phyloP scores from a whole-genome alignment of 2,888 invertebrate genomes.

The Lasiommata megera region DNA sequence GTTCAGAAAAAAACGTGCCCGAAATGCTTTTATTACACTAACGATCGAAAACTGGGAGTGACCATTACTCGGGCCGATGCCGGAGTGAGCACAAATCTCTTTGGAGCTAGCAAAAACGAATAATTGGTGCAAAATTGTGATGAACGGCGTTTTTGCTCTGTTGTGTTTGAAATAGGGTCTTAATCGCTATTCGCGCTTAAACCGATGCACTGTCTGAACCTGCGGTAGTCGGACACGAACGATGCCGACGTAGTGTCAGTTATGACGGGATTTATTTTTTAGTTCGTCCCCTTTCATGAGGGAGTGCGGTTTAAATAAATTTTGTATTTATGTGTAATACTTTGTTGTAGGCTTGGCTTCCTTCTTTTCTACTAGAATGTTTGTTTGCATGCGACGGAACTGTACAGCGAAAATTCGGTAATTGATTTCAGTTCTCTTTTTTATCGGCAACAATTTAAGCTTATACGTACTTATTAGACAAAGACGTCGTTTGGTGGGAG shows the following conservation, averaged over 20 bases:
- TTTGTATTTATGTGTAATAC: constrained; percentile 18
- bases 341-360: background rate
- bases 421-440: no score
- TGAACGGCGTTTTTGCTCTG: background rate
- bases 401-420: no score
- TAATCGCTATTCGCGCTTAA: constrained; percentile 1
- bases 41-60: constrained; percentile 58
- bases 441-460: no score
- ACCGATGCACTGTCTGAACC: constrained; percentile 1
- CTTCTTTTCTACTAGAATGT: no score
- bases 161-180: constrained; percentile 4
- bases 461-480: no score
- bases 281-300: constrained; percentile 49
- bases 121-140: constrained; percentile 38
- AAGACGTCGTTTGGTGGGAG: no score
- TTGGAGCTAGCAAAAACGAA: constrained; percentile 38
- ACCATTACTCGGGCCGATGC: constrained; percentile 49
- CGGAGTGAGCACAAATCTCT: constrained; percentile 46
- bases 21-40: constrained; percentile 41
- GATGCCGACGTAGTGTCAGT: constrained; percentile 38
- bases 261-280: constrained; percentile 63
- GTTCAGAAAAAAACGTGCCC: constrained; percentile 30
- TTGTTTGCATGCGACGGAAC: no score
- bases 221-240: background rate
- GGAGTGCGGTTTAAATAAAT: constrained; percentile 52